Evolutionary conservation across 2,113 vertebrate species (phyloP), one percentile per base, ranked within the genome.

Genomic region (Cepphus grylle): DNA sequence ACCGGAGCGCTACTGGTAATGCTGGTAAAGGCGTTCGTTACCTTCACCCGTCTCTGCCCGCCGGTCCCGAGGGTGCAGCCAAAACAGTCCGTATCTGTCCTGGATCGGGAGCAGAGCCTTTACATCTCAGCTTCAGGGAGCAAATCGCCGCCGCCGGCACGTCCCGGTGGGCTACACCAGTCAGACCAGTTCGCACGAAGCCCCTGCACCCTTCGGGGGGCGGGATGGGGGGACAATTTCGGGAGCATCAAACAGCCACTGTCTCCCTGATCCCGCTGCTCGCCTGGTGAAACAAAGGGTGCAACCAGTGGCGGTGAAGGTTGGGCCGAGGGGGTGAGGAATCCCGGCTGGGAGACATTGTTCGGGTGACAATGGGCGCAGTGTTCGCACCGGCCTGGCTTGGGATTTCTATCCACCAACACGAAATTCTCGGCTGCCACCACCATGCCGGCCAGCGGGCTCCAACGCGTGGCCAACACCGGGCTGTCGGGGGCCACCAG

Each of bases 311-410:
- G 89, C 45, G 11, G 49, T 2, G 18, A 36, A n/a, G 63, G 53
- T 9, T 45, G 67, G 94, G 73, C 18, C 2, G 79, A 56, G 95
- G 94, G 94, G 89, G 95, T 50, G 93, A 94, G 94, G 95, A 95
- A 97, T 97, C 95, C 93, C 22, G 8, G 67, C 83, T 21, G 4
- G 15, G 43, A 27, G 29, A 89, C 86, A 30, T 70, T 38, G 59
- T 62, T 22, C 12, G 1, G 62, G 93, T 26, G 43, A 96, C 96
- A 97, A 97, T 96, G 91, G 93, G 78, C 36, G 1, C 86, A 8
- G 73, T 97, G 96, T 97, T 89, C 5, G 14, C 49, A 9, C 20
- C 4, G 2, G 38, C 58, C 8, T 4, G 3, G 63, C 58, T 47
- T 8, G 5, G 47, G 76, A 71, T 43, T 52, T 82, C 61, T 12